Evolutionary conservation across 2,113 vertebrate genomes (phyloP).

Genomic region (human): GRCh38 chr1:60541001-60541500

Average conservation of each 20-base stretch:
- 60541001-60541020: neutral
- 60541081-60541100: neutral
- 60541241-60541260: neutral
- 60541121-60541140: neutral
- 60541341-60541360: neutral
- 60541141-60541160: neutral
- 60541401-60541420: neutral
- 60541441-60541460: neutral
- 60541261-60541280: rapidly evolving
- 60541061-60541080: neutral
- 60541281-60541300: neutral
- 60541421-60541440: neutral
- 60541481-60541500: neutral
- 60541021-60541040: neutral
- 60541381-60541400: neutral
- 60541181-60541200: neutral
- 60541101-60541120: neutral
- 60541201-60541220: neutral
- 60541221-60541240: neutral
- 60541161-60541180: neutral
- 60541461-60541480: neutral
- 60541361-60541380: neutral
- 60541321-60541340: neutral
- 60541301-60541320: neutral
- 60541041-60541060: neutral